phyloP scores from a whole-genome alignment of 2,888 invertebrate genomes.

The Archips crataeganus region DNA sequence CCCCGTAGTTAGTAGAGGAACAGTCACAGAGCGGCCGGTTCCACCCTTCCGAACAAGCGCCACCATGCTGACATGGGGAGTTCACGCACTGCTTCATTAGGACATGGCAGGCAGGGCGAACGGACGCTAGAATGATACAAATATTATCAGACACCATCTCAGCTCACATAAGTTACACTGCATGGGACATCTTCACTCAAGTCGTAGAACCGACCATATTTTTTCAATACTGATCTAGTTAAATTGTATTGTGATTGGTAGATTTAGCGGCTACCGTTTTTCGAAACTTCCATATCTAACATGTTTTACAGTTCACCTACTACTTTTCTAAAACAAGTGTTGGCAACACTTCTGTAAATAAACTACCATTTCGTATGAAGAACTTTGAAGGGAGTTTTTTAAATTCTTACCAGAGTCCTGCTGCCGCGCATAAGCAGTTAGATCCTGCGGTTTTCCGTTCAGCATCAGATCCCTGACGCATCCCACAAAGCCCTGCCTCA shows the following conservation, averaged over 20 bases:
- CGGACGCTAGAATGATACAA: constrained; percentile 87
- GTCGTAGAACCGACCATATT: neutral
- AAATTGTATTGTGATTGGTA: too few species aligned
- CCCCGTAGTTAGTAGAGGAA: constrained; percentile 94
- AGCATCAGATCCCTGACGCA: constrained; percentile 96
- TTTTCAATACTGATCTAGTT: too few species aligned
- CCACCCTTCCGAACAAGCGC: constrained; percentile 97
- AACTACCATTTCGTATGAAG: too few species aligned
- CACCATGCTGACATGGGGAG: constrained; percentile 96
- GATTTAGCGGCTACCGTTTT: too few species aligned
- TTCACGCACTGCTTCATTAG: constrained; percentile 93
- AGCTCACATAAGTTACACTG: too few species aligned
- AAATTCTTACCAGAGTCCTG: constrained; percentile 92
- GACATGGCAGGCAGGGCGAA: constrained; percentile 95
- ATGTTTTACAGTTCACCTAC: too few species aligned
- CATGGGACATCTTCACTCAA: too few species aligned
- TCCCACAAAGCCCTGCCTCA: constrained; percentile 96
- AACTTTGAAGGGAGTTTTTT: too few species aligned
- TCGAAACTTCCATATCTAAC: too few species aligned
- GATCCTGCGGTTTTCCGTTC: constrained; percentile 95
- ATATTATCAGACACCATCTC: too few species aligned
- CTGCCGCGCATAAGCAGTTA: constrained; percentile 94
- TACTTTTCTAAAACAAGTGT: too few species aligned
- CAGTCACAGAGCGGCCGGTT: constrained; percentile 98
- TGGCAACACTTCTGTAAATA: too few species aligned